Percentiles rank a stretch among this genome's conserved stretches.
These are phyloP conservation scores for Keiferia lycopersicella DNA, from an alignment of 2,888 invertebrate species.

Conservation along the genomic window DNA sequence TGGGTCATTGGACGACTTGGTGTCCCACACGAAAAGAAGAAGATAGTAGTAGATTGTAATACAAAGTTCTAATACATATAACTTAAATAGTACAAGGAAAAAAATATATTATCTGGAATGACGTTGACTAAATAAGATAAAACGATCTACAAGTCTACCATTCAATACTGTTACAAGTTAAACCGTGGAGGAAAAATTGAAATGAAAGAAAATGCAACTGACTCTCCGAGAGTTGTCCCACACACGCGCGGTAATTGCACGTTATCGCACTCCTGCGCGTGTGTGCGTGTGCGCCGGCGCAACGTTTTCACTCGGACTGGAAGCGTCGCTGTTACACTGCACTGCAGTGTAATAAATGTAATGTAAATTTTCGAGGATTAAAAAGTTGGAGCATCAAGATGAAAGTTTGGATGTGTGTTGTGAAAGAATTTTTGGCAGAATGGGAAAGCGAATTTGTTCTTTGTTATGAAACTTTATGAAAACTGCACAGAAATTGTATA, in stretches of 20 bases:
- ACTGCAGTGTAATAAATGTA: slow-evolving; percentile 29
- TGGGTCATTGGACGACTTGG: too few relatives aligned
- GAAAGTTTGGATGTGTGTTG: slow-evolving; percentile 7
- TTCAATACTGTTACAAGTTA: slow-evolving; percentile 5
- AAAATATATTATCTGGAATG: too few relatives aligned
- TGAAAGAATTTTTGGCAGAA: not conserved
- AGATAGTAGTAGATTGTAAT: too few relatives aligned
- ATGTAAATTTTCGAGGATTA: slow-evolving; percentile 29
- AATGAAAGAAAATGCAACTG: slow-evolving; percentile 28
- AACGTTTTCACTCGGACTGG: slow-evolving; percentile 45
- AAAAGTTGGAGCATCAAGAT: slow-evolving; percentile 11
- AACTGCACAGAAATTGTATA: too few relatives aligned
- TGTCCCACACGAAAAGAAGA: too few relatives aligned
- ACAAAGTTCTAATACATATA: too few relatives aligned
- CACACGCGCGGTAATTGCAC: slow-evolving; percentile 37
- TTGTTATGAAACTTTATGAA: too few relatives aligned
- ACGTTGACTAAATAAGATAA: too few relatives aligned
- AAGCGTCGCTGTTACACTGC: slow-evolving; percentile 31
- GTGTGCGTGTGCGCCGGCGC: slow-evolving; percentile 33
- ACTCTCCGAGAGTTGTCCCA: slow-evolving; percentile 35
- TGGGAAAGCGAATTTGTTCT: not conserved
- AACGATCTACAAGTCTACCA: not conserved
- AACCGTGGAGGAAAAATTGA: slow-evolving; percentile 10
- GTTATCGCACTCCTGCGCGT: slow-evolving; percentile 26
- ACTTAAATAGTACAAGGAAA: not conserved